These are phyloP conservation scores for Columba guinea DNA, from an alignment of 2,797 vertebrate genomes.

Conservation along the genomic window DNA sequence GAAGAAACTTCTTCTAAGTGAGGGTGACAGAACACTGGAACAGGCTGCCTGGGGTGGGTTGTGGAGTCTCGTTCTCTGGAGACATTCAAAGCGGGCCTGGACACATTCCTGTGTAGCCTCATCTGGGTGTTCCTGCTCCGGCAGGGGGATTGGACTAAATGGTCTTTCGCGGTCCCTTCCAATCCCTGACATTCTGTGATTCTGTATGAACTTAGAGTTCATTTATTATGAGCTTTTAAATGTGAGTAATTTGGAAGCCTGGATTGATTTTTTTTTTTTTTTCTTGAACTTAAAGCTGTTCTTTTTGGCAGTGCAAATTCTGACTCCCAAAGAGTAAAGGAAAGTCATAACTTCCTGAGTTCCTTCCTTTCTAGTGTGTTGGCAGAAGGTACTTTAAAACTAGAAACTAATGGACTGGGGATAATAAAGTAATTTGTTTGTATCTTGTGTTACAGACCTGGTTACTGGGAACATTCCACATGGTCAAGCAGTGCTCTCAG, in stretches of 20 bases:
- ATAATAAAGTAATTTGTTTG: conserved; percentile 10
- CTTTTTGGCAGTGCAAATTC: conserved; percentile 29
- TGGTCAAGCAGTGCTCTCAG: conserved; percentile 22
- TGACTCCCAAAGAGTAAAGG: conserved; percentile 35
- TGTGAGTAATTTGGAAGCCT: not conserved
- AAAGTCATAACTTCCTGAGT: conserved; percentile 55
- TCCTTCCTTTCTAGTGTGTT: conserved; percentile 51
- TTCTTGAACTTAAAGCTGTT: conserved; percentile 14
- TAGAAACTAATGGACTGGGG: not conserved
- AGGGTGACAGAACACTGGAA: no score
- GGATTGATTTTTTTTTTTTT: conserved; percentile 28
- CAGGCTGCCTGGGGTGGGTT: no score
- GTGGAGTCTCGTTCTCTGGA: no score
- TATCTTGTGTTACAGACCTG: conserved; percentile 47
- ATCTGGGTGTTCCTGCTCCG: no score
- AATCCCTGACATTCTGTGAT: no score
- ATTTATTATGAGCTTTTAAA: not conserved
- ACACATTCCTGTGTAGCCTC: no score
- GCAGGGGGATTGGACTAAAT: no score
- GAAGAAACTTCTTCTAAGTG: no score
- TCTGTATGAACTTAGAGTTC: not conserved
- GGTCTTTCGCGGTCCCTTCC: no score
- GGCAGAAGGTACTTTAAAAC: conserved; percentile 24
- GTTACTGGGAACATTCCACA: conserved; percentile 37
- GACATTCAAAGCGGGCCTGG: no score